A percentile compares a stretch with the other conserved stretches of the same genome.
Evolutionary conservation across 2,797 vertebrate species (phyloP).

Genomic region (Manis crassicaudata): DNA sequence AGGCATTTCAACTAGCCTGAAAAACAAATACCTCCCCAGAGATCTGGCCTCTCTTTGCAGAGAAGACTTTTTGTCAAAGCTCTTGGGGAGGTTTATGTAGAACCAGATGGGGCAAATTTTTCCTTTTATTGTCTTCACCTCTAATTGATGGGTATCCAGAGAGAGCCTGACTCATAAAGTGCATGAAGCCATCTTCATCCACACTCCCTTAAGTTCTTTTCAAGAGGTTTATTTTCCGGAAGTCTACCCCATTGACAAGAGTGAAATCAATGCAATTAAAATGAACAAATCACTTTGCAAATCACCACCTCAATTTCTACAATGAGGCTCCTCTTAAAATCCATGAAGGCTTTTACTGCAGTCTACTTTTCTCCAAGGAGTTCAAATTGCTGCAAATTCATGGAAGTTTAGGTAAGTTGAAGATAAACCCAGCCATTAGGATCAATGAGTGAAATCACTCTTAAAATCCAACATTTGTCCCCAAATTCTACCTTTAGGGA

Average conservation of each 20-base stretch:
- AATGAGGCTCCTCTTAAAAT: not conserved
- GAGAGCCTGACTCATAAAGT: slow-evolving; percentile 63
- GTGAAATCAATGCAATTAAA: slow-evolving; percentile 58
- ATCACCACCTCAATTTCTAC: slow-evolving; percentile 57
- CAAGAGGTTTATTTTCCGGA: slow-evolving; percentile 60
- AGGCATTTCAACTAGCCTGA: slow-evolving; percentile 64
- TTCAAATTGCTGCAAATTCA: not conserved
- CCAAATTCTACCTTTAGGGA: not conserved
- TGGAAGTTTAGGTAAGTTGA: not conserved
- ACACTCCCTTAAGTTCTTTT: slow-evolving; percentile 4
- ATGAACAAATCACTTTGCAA: slow-evolving; percentile 54
- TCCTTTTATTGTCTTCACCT: slow-evolving; percentile 70
- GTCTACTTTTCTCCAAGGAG: not conserved
- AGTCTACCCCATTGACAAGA: slow-evolving; percentile 56
- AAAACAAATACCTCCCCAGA: slow-evolving; percentile 76
- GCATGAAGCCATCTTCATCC: slow-evolving; percentile 17
- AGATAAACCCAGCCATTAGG: slow-evolving; percentile 4
- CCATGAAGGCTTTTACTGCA: not conserved
- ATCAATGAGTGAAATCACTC: slow-evolving; percentile 13
- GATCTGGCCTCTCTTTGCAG: slow-evolving; percentile 45
- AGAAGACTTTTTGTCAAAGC: slow-evolving; percentile 70
- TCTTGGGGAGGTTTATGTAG: slow-evolving; percentile 74
- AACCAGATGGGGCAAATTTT: slow-evolving; percentile 74
- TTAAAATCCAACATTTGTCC: slow-evolving; percentile 27
- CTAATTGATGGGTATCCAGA: slow-evolving; percentile 75